A percentile compares a stretch with the other conserved stretches of the same genome.
These are phyloP conservation scores for Patella caerulea DNA, from an alignment of 2,888 invertebrate genomes.

Conservation along the genomic window DNA sequence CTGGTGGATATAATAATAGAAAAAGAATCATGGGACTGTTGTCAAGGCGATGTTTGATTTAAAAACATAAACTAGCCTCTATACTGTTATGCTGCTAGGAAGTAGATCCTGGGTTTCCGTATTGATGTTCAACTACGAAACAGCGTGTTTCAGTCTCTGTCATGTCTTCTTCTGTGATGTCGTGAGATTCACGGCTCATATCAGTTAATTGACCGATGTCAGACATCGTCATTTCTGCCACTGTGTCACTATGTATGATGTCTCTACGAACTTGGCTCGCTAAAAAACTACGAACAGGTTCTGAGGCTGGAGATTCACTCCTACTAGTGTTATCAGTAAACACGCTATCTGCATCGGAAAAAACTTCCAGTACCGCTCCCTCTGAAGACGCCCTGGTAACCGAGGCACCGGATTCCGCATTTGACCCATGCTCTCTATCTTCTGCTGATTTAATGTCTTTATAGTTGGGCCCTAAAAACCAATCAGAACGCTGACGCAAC, in stretches of 20 bases:
- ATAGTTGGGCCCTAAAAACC: constrained; percentile 81
- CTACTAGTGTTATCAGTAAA: constrained; percentile 62
- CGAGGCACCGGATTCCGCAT: constrained; percentile 55
- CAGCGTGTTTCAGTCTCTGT: constrained; percentile 57
- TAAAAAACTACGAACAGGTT: constrained; percentile 56
- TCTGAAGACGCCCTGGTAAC: constrained; percentile 63
- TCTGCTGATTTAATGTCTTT: constrained; percentile 28
- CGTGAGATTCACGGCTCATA: constrained; percentile 28
- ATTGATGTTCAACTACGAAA: constrained; percentile 59
- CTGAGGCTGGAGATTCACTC: constrained; percentile 64
- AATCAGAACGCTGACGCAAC: constrained; percentile 96
- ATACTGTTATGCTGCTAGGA: constrained; percentile 43
- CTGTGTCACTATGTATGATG: constrained; percentile 62
- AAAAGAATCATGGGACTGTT: background rate
- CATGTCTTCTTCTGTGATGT: constrained; percentile 46
- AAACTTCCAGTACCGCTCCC: constrained; percentile 57
- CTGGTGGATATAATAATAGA: no score
- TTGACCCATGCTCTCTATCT: constrained; percentile 23
- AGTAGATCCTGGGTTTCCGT: constrained; percentile 50
- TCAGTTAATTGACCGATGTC: constrained; percentile 38
- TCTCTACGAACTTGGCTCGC: constrained; percentile 50
- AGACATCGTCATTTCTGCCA: constrained; percentile 49
- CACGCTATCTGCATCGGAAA: constrained; percentile 63
- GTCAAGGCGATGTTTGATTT: background rate
- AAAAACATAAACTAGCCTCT: background rate